Evolutionary conservation across 1,140 invertebrate species (phyloP), one percentile per base, ranked within the genome.

Genomic region (Bilobella aurantiaca): DNA sequence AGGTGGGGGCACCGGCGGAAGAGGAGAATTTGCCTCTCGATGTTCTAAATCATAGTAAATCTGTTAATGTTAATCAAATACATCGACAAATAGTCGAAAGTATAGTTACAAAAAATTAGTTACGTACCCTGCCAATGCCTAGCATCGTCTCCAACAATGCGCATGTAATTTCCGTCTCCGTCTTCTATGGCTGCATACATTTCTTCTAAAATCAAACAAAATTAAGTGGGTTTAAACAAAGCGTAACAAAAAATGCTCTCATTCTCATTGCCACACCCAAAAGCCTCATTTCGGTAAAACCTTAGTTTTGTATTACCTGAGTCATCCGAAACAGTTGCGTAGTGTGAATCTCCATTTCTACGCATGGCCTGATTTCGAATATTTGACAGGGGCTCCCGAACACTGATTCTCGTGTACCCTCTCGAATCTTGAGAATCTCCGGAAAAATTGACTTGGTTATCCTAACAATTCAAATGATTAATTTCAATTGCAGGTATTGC

Each of bases 171-270:
- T 53, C 42, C 62, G 58, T 72, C 67, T n/a, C 64, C n/a, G 53
- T 72, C 70, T 63, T 72, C 71, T n/a, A 72, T 72, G 27, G 71
- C 71, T 18, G 71, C 71, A 59, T 72, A 72, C 71, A 72, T 72
- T 60, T 72, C 70, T 47, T 72, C 70, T 70, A 56, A 49, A 59
- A 12, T 28, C 28, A 59, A 8, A 57, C 27, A 8, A 28, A 23
- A 14, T 23, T 53, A 46, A 57, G 3, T 3, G 14, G 14, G 42
- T 46, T n/a, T 46, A 46, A 14, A 14, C 42, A 46, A 46, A 46
- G 42, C n/a, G n/a, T 46, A 46, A 14, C 14, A 46, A 14, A 14
- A 14, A 46, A n/a, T n/a, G n/a, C n/a, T n/a, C n/a, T n/a, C n/a
- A n/a, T n/a, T n/a, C n/a, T n/a, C n/a, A n/a, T n/a, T n/a, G n/a